A percentile compares a stretch with the other conserved stretches of the same genome.
Evolutionary conservation across 2,888 invertebrate genomes (phyloP).

Genomic region (Xanthorhoe spadicearia): DNA sequence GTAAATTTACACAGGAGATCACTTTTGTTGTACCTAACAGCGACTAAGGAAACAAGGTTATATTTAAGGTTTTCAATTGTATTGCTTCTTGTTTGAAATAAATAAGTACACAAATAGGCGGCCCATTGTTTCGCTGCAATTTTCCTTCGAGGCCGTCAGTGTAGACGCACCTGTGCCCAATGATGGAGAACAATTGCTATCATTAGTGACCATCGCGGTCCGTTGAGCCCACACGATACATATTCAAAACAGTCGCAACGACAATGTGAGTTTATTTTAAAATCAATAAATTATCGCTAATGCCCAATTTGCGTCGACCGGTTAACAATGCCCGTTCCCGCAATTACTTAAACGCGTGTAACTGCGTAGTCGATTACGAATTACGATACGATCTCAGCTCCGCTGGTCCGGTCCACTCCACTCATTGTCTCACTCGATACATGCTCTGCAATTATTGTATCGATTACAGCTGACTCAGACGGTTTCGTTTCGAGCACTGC

Average conservation of each 20-base stretch:
- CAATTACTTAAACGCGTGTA: conserved; percentile 85
- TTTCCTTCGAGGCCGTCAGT: conserved; percentile 45
- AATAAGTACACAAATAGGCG: conserved; percentile 12
- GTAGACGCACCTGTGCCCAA: conserved; percentile 74
- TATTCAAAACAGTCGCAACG: conserved; percentile 77
- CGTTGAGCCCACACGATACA: conserved; percentile 74
- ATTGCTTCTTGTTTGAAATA: conserved; percentile 27
- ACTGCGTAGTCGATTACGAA: conserved; percentile 72
- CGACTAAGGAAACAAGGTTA: too few relatives aligned
- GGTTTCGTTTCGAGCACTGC: conserved; percentile 71
- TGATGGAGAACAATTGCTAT: conserved; percentile 82
- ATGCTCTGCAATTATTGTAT: conserved; percentile 79
- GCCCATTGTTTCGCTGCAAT: conserved; percentile 42
- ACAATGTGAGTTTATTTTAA: conserved; percentile 80
- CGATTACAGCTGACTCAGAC: conserved; percentile 79
- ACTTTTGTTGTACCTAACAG: not conserved
- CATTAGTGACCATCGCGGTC: conserved; percentile 74
- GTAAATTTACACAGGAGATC: conserved; percentile 1
- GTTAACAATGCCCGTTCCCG: conserved; percentile 83
- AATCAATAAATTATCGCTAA: conserved; percentile 83
- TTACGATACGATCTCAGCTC: conserved; percentile 77
- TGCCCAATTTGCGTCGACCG: conserved; percentile 83
- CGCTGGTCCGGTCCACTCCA: conserved; percentile 60
- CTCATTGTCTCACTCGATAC: conserved; percentile 81
- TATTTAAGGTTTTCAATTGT: conserved; percentile 10